Percentiles rank a stretch among this genome's conserved stretches.
Conservation (phyloP, 2,888 invertebrate species). For the Acleris emargana region DNA sequence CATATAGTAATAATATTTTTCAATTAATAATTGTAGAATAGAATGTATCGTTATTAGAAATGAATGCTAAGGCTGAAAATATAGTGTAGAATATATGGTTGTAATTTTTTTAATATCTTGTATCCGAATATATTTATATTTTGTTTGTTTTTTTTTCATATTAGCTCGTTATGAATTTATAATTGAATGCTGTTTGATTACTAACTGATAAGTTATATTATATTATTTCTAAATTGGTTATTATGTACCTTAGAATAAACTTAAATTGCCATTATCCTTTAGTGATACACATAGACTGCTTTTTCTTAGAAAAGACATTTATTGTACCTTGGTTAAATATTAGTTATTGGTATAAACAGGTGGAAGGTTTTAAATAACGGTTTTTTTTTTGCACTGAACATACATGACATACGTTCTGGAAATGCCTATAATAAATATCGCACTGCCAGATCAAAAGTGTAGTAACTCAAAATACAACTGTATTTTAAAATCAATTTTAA, state of each 20-base stretch:
- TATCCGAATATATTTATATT: not conserved
- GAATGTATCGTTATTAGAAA: slow-evolving; percentile 19
- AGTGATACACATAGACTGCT: slow-evolving; percentile 19
- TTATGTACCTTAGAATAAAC: not conserved
- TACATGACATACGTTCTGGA: no score
- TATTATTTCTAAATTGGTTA: no score
- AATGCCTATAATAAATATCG: no score
- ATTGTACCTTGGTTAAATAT: slow-evolving; percentile 4
- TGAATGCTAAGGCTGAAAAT: slow-evolving; percentile 30
- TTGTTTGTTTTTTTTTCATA: not conserved
- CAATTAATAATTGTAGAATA: slow-evolving; percentile 24
- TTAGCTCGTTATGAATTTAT: not conserved
- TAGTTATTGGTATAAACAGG: not conserved
- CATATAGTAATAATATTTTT: slow-evolving; percentile 20
- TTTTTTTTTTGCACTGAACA: not conserved
- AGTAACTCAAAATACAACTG: no score
- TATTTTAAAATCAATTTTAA: no score
- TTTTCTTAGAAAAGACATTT: slow-evolving; percentile 26
- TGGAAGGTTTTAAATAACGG: not conserved
- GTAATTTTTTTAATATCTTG: slow-evolving; percentile 10
- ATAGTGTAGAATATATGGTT: slow-evolving; percentile 18
- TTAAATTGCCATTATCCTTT: slow-evolving; percentile 19
- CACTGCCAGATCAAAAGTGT: no score
- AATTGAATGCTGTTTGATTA: no score
- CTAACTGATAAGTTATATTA: no score